A percentile compares a stretch with the other conserved stretches of the same genome.
Conservation (phyloP, 1,140 invertebrate species). For the Drosophila nebulosa region DNA sequence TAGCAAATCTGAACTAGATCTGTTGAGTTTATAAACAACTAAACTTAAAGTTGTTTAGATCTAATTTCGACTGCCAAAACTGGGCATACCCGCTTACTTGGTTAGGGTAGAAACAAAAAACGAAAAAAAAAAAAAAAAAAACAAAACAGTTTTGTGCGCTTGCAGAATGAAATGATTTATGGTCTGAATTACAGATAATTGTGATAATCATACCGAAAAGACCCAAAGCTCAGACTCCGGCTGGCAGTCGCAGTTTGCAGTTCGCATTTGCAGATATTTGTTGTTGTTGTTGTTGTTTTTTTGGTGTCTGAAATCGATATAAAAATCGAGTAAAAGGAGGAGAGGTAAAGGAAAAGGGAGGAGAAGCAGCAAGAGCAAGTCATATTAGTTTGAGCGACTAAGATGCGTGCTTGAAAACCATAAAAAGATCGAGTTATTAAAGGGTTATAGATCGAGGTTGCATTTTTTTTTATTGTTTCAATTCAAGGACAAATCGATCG, state of each 20-base stretch:
- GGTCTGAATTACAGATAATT: slow-evolving; percentile 80
- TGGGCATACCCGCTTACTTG: background rate
- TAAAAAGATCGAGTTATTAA: slow-evolving; percentile 36
- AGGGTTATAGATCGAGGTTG: background rate
- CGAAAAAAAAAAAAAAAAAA: background rate
- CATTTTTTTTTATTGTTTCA: background rate
- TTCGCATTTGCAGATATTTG: slow-evolving; percentile 59
- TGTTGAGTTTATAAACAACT: no score
- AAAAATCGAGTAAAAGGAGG: slow-evolving; percentile 39
- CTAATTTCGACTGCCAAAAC: background rate
- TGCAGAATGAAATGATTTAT: slow-evolving; percentile 79
- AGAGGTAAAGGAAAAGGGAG: background rate
- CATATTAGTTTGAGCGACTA: slow-evolving; percentile 15
- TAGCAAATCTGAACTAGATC: no score
- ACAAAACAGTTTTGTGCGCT: slow-evolving; percentile 43
- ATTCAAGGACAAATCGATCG: background rate
- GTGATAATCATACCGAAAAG: slow-evolving; percentile 80
- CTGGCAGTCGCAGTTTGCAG: slow-evolving; percentile 40
- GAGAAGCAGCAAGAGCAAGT: background rate
- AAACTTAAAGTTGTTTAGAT: no score
- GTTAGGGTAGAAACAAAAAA: background rate
- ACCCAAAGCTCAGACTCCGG: slow-evolving; percentile 14
- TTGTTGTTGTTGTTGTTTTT: background rate
- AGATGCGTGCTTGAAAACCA: slow-evolving; percentile 58
- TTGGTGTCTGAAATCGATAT: slow-evolving; percentile 59